A percentile compares a stretch with the other conserved stretches of the same genome.
Evolutionary conservation across 1,140 invertebrate genomes (phyloP).

Genomic region (Eurosta solidaginis): DNA sequence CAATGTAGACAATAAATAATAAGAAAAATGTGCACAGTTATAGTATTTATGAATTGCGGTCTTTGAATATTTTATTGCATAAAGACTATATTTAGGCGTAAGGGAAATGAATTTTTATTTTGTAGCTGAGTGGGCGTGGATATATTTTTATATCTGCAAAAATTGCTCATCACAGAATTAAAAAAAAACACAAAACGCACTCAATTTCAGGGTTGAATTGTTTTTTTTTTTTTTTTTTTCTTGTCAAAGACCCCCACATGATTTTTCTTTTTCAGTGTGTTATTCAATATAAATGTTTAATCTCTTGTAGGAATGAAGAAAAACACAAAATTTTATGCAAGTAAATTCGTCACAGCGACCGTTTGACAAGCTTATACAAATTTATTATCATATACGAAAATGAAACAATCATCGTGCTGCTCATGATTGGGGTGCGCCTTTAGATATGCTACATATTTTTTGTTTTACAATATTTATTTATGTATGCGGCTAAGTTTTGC

Average conservation of each 20-base stretch:
- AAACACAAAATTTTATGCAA: neutral
- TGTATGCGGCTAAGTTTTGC: neutral
- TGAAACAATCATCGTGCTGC: neutral
- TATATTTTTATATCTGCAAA: no score
- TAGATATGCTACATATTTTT: neutral
- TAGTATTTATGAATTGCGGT: neutral
- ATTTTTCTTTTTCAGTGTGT: no score
- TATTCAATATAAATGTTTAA: conserved; percentile 4
- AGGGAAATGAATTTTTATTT: no score
- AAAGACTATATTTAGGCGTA: no score
- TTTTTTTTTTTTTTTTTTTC: no score
- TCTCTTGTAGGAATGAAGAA: neutral
- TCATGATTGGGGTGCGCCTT: neutral
- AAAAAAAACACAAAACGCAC: no score
- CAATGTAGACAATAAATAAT: neutral
- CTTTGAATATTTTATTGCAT: no score
- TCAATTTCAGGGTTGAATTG: neutral
- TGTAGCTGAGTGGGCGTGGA: no score
- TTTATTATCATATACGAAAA: conserved; percentile 3
- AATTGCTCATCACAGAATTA: no score
- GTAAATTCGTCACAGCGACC: neutral
- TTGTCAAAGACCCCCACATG: no score
- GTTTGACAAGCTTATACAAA: neutral
- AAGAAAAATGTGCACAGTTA: neutral
- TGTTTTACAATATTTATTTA: no score